Evolutionary conservation across 2,888 invertebrate species (phyloP).

Genomic region (Matsumyia berberina): DNA sequence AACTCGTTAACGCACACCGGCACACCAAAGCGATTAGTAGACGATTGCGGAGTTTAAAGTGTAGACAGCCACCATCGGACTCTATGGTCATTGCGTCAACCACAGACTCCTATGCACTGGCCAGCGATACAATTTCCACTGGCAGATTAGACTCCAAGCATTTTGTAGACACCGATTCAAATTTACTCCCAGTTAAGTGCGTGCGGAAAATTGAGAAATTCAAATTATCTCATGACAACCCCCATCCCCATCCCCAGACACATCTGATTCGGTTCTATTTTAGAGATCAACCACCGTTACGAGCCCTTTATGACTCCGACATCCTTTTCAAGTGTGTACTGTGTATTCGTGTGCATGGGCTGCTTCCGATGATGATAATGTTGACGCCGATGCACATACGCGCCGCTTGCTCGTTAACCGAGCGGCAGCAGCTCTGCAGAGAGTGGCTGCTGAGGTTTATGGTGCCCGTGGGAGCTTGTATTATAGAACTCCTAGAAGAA

Average conservation of each 20-base stretch:
- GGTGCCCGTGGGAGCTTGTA: conserved; percentile 71
- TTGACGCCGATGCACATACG: conserved; percentile 57
- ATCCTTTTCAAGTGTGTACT: conserved; percentile 65
- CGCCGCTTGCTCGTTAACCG: conserved; percentile 50
- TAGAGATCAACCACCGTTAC: conserved; percentile 68
- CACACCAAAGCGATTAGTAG: conserved; percentile 36
- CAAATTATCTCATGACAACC: conserved; percentile 56
- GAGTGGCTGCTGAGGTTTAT: conserved; percentile 70
- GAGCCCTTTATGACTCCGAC: conserved; percentile 69
- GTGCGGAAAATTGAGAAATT: conserved; percentile 69
- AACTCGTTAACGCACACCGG: conserved; percentile 41
- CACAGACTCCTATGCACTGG: conserved; percentile 25
- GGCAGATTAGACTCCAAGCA: conserved; percentile 12
- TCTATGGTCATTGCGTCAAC: conserved; percentile 34
- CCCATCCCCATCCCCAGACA: not conserved
- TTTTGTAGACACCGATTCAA: conserved; percentile 31
- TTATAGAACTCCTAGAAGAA: conserved; percentile 65
- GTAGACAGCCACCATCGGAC: conserved; percentile 44
- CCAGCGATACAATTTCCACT: conserved; percentile 30
- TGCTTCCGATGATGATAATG: conserved; percentile 54
- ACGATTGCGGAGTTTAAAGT: conserved; percentile 37
- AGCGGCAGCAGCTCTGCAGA: conserved; percentile 50
- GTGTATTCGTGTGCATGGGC: conserved; percentile 23
- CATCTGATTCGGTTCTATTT: conserved; percentile 63
- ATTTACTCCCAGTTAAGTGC: conserved; percentile 47